Evolutionary conservation across 1,140 invertebrate genomes (phyloP).

Genomic region (Contarinia nasturtii): DNA sequence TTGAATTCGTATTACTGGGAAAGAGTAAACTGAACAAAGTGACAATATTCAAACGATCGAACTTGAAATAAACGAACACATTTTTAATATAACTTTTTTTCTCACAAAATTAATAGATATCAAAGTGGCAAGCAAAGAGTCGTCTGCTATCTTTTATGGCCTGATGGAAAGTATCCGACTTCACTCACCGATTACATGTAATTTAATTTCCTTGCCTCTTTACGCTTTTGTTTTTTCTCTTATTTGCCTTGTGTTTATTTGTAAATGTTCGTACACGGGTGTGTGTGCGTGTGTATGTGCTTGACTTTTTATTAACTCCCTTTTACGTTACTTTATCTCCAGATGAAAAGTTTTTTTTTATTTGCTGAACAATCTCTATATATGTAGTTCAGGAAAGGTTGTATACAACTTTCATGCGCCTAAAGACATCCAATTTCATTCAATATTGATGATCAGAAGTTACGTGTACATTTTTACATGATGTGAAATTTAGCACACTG

Average conservation of each 20-base stretch:
- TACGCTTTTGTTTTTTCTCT: neutral
- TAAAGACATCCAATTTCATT: too few relatives aligned
- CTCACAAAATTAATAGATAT: slow-evolving; percentile 22
- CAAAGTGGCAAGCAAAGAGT: slow-evolving; percentile 31
- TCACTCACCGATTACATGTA: slow-evolving; percentile 37
- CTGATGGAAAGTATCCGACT: slow-evolving; percentile 34
- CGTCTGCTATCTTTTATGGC: slow-evolving; percentile 43
- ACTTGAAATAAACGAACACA: neutral
- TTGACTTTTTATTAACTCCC: neutral
- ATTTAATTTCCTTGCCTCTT: slow-evolving; percentile 13
- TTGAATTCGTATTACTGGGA: too few relatives aligned
- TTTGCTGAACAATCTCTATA: too few relatives aligned
- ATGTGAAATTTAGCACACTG: too few relatives aligned
- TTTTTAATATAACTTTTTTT: neutral
- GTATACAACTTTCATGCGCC: neutral
- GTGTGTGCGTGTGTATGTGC: too few relatives aligned
- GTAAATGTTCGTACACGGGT: too few relatives aligned
- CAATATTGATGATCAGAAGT: too few relatives aligned
- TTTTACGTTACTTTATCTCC: neutral
- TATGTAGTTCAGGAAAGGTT: too few relatives aligned
- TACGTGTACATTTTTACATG: too few relatives aligned
- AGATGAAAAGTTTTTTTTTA: neutral
- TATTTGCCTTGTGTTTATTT: too few relatives aligned
- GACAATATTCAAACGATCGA: neutral
- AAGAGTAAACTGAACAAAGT: too few relatives aligned